Evolutionary conservation across 2,797 vertebrate genomes (phyloP), one percentile per base, ranked within the genome.

Genomic region (Sebastes hubbsi): DNA sequence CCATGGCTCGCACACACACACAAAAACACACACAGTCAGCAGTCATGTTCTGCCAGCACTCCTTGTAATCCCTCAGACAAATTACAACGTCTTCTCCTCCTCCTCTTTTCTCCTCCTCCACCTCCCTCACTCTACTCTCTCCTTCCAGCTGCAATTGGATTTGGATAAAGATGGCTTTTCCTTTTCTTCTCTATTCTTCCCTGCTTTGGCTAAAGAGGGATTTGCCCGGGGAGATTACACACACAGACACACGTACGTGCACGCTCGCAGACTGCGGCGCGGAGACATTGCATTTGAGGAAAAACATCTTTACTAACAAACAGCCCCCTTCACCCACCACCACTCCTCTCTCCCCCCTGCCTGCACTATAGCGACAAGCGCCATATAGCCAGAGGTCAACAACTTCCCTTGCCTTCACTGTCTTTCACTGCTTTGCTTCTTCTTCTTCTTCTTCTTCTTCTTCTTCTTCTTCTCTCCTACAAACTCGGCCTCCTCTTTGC

Each of bases 161-260:
- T 96, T 96, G 95, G 94, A 96, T 96, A 95, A 95, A 95, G 94
- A 96, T 93, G 95, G 94, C 93, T 96, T 95, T 96, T 89, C 92
- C 91, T 90, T 95, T 96, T 95, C 92, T 95, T 92, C 90, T 94
- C 91, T 91, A 93, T 95, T 96, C 95, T 95, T 95, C 91, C 89
- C 91, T 92, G 80, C 88, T 94, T 95, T 94, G 94, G 91, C 92
- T 96, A 95, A 96, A 95, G 92, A 95, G 87, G 93, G 94, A 95
- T 96, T 95, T 96, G 93, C 95, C 93, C 5, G 86, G 85, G 93
- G 95, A 95, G 94, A 95, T 95, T 94, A 96, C 90, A 81, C 91
- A 84, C 81, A 80, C 83, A 86, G 72, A 30, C 71, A 54, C 56
- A 73, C 63, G 36, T 60, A 75, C 36, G 18, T 62, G 68, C 78